A percentile compares a stretch with the other conserved stretches of the same genome.
Evolutionary conservation across 2,113 vertebrate genomes (phyloP).

Genomic region (Nicator chloris): DNA sequence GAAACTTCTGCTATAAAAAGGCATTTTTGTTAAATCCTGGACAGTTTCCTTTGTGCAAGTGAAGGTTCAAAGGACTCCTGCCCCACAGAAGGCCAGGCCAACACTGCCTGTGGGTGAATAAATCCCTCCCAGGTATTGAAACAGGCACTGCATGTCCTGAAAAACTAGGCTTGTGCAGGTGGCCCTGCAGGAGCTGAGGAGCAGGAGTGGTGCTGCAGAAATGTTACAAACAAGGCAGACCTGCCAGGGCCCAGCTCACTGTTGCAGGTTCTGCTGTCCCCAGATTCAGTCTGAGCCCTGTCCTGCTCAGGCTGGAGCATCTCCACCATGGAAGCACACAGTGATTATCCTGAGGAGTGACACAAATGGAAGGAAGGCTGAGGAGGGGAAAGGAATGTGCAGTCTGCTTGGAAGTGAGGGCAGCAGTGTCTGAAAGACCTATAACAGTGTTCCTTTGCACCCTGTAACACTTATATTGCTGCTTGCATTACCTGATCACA

Average conservation of each 20-base stretch:
- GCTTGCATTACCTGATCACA: not conserved
- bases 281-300: not conserved
- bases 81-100: not conserved
- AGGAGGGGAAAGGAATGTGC: not conserved
- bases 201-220: not conserved
- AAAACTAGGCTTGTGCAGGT: not conserved
- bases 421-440: not conserved
- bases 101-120: not conserved
- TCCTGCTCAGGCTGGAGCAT: not conserved
- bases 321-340: not conserved
- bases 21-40: not conserved
- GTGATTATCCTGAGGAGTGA: not conserved
- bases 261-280: not conserved
- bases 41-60: not conserved
- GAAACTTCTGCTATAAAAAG: not conserved
- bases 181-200: not conserved
- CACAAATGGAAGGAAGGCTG: not conserved
- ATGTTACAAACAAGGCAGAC: not conserved
- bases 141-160: not conserved
- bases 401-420: not conserved
- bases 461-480: not conserved
- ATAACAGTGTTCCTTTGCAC: not conserved
- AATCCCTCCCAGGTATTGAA: not conserved
- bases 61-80: not conserved
- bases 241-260: not conserved